These are phyloP conservation scores for Willisornis vidua DNA, from an alignment of 2,113 vertebrate species.

Conservation along the genomic window DNA sequence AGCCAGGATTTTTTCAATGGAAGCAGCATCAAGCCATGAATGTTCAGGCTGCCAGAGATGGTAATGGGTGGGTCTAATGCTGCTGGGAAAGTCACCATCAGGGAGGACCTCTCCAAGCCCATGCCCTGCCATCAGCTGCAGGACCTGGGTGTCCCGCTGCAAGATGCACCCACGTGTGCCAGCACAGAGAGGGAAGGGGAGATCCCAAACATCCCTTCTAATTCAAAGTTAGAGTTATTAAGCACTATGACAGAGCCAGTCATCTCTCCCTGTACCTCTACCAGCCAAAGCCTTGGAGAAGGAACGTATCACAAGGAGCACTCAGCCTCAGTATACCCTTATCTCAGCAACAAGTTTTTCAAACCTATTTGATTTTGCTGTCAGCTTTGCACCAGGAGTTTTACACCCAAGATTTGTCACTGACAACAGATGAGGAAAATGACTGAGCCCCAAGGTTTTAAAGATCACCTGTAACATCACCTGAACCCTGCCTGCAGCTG, in stretches of 20 bases:
- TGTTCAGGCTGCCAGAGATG: not conserved
- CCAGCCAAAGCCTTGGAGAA: not conserved
- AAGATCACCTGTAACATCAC: accelerated
- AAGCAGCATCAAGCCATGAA: not conserved
- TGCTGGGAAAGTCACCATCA: not conserved
- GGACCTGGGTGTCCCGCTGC: not conserved
- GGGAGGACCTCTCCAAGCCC: not conserved
- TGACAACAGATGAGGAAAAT: not conserved
- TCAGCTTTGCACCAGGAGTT: not conserved
- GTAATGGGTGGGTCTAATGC: not conserved
- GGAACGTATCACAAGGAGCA: accelerated
- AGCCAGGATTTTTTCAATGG: not conserved
- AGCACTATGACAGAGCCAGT: not conserved
- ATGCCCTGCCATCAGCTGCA: accelerated
- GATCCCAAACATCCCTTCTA: not conserved
- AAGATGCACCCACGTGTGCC: not conserved
- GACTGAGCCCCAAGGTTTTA: not conserved
- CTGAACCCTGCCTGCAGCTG: not conserved
- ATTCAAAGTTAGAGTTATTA: not conserved
- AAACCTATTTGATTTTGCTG: not conserved
- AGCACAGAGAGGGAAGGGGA: not conserved
- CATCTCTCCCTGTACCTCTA: not conserved
- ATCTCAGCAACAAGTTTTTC: not conserved
- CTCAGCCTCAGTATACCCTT: not conserved
- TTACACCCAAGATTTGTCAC: not conserved